Evolutionary conservation across 37 sponge, comb jelly and placozoan genomes (phyloP).

Genomic region (Agelas oroides): DNA sequence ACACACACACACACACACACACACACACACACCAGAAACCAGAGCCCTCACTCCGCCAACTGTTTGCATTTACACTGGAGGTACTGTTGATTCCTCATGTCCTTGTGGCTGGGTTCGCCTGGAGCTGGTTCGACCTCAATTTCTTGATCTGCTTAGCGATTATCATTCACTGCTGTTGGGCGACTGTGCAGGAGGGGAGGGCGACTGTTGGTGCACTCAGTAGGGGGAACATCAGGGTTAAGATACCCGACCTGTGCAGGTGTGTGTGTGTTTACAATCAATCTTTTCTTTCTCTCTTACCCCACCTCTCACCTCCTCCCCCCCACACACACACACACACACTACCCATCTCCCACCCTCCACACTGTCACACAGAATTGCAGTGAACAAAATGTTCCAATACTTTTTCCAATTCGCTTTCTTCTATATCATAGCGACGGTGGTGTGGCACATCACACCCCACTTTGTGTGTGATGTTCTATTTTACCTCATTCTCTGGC

Average conservation of each 20-base stretch:
- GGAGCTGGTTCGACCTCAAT: slow-evolving; percentile 5
- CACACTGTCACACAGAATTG: not conserved
- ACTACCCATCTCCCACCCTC: not conserved
- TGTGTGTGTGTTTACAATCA: not conserved
- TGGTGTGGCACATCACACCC: slow-evolving; percentile 38
- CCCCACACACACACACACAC: too few species aligned
- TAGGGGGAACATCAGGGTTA: not conserved
- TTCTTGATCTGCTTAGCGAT: slow-evolving; percentile 30
- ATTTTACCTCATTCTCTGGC: slow-evolving; percentile 40
- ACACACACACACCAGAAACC: not conserved
- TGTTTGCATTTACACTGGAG: slow-evolving; percentile 15
- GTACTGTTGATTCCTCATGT: slow-evolving; percentile 51
- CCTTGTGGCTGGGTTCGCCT: slow-evolving; percentile 35
- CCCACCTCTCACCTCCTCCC: too few species aligned
- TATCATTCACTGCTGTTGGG: slow-evolving; percentile 30
- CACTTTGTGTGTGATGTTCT: slow-evolving; percentile 52
- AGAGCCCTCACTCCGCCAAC: slow-evolving; percentile 8
- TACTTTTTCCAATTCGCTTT: not conserved
- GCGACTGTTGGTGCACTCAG: not conserved
- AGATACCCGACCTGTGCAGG: not conserved
- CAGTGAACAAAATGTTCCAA: too few species aligned
- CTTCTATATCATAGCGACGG: not conserved
- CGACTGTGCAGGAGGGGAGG: not conserved
- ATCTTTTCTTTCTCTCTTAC: not conserved
- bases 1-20: too few species aligned